Percentiles rank a stretch among this genome's conserved stretches.
Evolutionary conservation across 2,797 vertebrate genomes (phyloP).

Genomic region (Sebastes steindachneri): DNA sequence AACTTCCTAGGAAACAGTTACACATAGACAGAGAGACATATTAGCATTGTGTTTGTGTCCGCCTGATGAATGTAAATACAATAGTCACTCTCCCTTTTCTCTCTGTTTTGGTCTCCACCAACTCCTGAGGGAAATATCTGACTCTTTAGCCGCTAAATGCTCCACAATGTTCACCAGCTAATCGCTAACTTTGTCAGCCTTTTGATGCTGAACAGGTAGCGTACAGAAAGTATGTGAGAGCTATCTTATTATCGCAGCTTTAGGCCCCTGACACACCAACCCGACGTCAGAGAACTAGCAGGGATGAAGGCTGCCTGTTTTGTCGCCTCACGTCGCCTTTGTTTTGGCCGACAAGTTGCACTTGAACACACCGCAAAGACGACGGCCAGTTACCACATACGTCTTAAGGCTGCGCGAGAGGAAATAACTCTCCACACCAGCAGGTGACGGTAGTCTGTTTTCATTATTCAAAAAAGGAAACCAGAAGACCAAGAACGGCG

Average conservation of each 20-base stretch:
- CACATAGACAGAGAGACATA: not conserved
- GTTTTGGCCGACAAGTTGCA: no score
- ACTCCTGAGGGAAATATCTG: not conserved
- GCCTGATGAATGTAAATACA: not conserved
- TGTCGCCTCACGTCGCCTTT: no score
- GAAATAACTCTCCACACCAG: no score
- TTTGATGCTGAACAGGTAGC: not conserved
- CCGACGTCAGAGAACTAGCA: no score
- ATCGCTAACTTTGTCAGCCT: not conserved
- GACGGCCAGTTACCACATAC: no score
- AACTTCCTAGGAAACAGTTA: not conserved
- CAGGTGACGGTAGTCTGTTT: no score
- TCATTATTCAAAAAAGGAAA: no score
- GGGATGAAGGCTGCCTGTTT: fast-evolving
- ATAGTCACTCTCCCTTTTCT: not conserved
- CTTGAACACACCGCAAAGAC: no score
- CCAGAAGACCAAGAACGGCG: no score
- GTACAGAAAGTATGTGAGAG: no score
- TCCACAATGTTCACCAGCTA: not conserved
- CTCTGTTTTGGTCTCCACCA: not conserved
- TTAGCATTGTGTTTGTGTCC: not conserved
- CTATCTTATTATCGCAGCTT: not conserved
- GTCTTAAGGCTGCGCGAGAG: no score
- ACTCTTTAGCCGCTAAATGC: not conserved
- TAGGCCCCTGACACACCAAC: no score